Conservation (phyloP, 2,113 vertebrate species). For the Engraulis encrasicolus region DNA sequence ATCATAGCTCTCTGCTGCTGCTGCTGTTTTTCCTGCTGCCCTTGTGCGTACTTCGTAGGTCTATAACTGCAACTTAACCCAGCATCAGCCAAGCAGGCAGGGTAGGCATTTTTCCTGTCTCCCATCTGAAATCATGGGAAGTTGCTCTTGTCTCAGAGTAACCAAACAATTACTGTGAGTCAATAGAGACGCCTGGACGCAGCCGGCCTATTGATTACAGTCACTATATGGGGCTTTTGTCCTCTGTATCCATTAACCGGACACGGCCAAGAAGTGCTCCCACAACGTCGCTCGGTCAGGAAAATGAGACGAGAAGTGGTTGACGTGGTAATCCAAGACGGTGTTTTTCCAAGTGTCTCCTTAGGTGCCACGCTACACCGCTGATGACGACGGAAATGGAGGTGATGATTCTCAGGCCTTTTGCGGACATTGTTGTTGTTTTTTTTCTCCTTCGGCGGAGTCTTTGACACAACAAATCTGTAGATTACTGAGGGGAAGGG, state of each 20-base stretch:
- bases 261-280: neutral
- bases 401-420: neutral
- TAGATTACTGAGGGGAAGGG: neutral
- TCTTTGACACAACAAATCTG: neutral
- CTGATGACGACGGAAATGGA: no score
- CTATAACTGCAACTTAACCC: neutral
- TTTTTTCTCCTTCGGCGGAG: neutral
- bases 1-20: neutral
- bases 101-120: no score
- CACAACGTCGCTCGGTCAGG: neutral
- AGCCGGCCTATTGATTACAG: neutral
- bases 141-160: neutral
- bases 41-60: no score
- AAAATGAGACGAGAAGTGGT: neutral
- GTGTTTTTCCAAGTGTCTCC: neutral
- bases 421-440: no score
- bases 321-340: neutral
- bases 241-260: neutral
- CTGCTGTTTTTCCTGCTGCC: no score
- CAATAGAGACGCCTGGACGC: neutral
- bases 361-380: neutral
- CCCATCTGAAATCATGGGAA: neutral
- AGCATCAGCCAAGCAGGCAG: neutral
- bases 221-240: neutral
- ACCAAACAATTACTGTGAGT: constrained; percentile 12